phyloP scores from a whole-genome alignment of 2,113 vertebrate species.

The Syngnathus typhle region DNA sequence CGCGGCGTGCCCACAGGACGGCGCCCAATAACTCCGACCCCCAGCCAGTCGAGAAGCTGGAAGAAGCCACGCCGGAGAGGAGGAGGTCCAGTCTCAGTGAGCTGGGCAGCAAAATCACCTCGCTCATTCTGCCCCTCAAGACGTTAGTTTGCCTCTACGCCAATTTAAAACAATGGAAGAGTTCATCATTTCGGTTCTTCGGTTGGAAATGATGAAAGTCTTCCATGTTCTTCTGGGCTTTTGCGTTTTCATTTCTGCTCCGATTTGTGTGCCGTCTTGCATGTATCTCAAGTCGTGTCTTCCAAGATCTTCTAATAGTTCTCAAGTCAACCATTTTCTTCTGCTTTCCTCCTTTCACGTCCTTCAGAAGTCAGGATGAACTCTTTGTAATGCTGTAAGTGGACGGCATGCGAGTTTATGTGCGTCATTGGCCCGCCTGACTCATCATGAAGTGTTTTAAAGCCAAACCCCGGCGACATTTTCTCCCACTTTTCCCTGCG shows the following conservation, averaged over 20 bases:
- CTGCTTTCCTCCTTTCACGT: constrained; percentile 28
- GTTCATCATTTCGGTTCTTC: constrained; percentile 34
- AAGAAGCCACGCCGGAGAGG: constrained; percentile 51
- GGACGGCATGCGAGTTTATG: constrained; percentile 21
- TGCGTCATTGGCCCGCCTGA: constrained; percentile 5
- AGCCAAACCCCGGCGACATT: constrained; percentile 12
- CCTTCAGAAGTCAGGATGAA: constrained; percentile 60
- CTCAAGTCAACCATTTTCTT: not conserved
- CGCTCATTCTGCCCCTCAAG: constrained; percentile 66
- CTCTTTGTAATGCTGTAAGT: constrained; percentile 69
- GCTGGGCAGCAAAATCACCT: constrained; percentile 71
- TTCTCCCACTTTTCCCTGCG: constrained; percentile 12
- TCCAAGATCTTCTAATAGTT: not conserved
- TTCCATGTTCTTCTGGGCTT: not conserved
- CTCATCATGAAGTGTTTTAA: constrained; percentile 14
- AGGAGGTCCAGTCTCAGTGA: constrained; percentile 78
- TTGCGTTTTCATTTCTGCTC: not conserved
- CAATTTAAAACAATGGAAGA: constrained; percentile 27
- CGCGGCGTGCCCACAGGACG: constrained; percentile 65
- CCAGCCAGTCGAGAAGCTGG: constrained; percentile 59
- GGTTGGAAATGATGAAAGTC: not conserved
- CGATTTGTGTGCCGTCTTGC: constrained; percentile 9
- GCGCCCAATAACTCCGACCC: constrained; percentile 53
- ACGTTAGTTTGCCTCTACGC: constrained; percentile 63
- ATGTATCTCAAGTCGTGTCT: constrained; percentile 24